A percentile compares a stretch with the other conserved stretches of the same genome.
Evolutionary conservation across 2,888 invertebrate species (phyloP).

Genomic region (Rhogogaster chlorosoma): DNA sequence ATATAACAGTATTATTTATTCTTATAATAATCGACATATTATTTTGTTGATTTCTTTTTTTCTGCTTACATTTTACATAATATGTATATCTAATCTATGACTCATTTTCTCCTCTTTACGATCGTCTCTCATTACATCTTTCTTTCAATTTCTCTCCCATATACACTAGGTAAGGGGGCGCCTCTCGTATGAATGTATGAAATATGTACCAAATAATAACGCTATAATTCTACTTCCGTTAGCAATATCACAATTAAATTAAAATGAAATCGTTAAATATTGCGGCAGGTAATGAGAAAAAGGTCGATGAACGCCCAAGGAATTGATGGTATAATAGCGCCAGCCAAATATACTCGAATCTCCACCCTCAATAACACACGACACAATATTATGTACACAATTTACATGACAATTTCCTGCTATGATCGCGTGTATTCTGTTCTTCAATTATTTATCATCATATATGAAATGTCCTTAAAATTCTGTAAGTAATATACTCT

Average conservation of each 20-base stretch:
- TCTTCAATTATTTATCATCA: not conserved
- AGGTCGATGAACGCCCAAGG: not conserved
- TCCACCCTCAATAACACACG: conserved; percentile 13
- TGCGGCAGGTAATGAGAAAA: conserved; percentile 25
- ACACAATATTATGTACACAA: conserved; percentile 60
- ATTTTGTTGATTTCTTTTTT: not conserved
- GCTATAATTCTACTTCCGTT: not conserved
- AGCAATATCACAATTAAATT: conserved; percentile 1
- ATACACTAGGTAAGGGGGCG: conserved; percentile 1
- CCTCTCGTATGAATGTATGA: conserved; percentile 20
- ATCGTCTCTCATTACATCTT: not conserved
- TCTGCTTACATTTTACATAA: conserved; percentile 12
- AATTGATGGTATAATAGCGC: not conserved
- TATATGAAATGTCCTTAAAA: conserved; percentile 20
- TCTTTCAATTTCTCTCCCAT: conserved; percentile 12
- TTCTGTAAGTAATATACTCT: not conserved
- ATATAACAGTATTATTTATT: conserved; percentile 16
- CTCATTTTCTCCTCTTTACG: conserved; percentile 35
- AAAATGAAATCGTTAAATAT: not conserved
- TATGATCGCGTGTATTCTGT: conserved; percentile 2
- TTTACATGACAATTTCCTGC: conserved; percentile 59
- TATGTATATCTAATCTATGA: conserved; percentile 24
- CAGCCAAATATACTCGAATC: conserved; percentile 26
- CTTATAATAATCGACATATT: conserved; percentile 34
- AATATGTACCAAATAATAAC: conserved; percentile 3